Conservation (phyloP, 2,888 invertebrate species). For the Drosophila neonasuta region DNA sequence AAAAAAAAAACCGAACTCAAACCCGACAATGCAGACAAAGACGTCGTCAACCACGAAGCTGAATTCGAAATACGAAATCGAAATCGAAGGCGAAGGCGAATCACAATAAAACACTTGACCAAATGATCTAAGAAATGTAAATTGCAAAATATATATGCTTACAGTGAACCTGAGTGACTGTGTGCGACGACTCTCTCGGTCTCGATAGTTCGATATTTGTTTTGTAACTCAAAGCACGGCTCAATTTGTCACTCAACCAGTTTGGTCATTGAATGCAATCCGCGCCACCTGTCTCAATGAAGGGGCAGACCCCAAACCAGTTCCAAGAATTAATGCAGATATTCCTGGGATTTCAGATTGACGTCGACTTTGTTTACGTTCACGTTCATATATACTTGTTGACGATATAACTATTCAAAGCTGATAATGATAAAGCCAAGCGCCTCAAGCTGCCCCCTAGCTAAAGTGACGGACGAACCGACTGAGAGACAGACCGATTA, state of each 20-base stretch:
- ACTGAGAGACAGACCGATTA: constrained; percentile 10
- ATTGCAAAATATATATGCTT: constrained; percentile 36
- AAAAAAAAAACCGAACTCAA: constrained; percentile 30
- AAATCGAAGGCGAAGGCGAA: constrained; percentile 13
- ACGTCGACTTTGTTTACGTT: constrained; percentile 53
- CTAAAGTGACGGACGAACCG: background rate
- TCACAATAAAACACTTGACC: constrained; percentile 18
- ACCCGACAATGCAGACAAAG: constrained; percentile 12
- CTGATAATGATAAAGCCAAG: constrained; percentile 32
- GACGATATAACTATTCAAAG: constrained; percentile 22
- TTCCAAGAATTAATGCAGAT: constrained; percentile 61
- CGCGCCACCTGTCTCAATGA: constrained; percentile 27
- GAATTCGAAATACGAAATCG: constrained; percentile 10
- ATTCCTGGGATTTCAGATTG: constrained; percentile 55
- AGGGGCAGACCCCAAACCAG: constrained; percentile 56
- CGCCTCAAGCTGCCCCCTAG: background rate
- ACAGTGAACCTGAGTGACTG: constrained; percentile 16
- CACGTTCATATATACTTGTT: constrained; percentile 15
- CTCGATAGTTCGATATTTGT: constrained; percentile 23
- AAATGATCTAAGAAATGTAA: constrained; percentile 70
- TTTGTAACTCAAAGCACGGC: constrained; percentile 38
- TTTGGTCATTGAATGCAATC: constrained; percentile 40
- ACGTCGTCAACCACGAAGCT: background rate
- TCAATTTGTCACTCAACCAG: constrained; percentile 68
- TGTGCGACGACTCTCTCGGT: constrained; percentile 15